Percentiles rank a stretch among this genome's conserved stretches.
Evolutionary conservation across 2,888 invertebrate species (phyloP).

Genomic region (Cepaea hortensis): DNA sequence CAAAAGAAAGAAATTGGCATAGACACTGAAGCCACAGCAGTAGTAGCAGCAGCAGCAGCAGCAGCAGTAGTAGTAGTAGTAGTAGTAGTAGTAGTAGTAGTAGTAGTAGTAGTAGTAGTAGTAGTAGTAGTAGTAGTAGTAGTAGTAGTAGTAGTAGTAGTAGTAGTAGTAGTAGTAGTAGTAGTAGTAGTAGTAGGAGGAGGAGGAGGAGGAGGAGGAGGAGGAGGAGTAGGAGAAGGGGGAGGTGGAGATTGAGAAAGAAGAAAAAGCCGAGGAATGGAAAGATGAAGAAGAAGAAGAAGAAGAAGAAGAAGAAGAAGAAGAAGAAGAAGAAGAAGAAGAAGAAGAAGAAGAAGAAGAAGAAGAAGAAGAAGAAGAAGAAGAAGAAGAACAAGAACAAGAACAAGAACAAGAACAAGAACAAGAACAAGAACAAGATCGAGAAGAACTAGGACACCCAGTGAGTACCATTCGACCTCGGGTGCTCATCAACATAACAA

Average conservation of each 20-base stretch:
- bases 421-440: not conserved
- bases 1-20: not conserved
- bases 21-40: slow-evolving; percentile 14
- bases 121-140: no score
- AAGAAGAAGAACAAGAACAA: not conserved
- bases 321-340: slow-evolving; percentile 41
- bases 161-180: no score
- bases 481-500: not conserved
- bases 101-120: slow-evolving; percentile 29
- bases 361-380: not conserved
- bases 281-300: not conserved
- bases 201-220: no score
- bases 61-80: slow-evolving; percentile 32
- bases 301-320: slow-evolving; percentile 15
- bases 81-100: slow-evolving; percentile 44
- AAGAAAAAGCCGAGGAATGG: not conserved
- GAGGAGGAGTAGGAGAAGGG: no score
- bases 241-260: not conserved
- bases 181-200: no score
- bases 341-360: slow-evolving; percentile 15
- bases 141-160: no score
- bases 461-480: not conserved
- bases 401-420: not conserved
- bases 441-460: not conserved
- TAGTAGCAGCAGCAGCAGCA: no score